Base-by-base conservation (phyloP, 2,113 vertebrate genomes). In the Pantherophis guttatus region DNA sequence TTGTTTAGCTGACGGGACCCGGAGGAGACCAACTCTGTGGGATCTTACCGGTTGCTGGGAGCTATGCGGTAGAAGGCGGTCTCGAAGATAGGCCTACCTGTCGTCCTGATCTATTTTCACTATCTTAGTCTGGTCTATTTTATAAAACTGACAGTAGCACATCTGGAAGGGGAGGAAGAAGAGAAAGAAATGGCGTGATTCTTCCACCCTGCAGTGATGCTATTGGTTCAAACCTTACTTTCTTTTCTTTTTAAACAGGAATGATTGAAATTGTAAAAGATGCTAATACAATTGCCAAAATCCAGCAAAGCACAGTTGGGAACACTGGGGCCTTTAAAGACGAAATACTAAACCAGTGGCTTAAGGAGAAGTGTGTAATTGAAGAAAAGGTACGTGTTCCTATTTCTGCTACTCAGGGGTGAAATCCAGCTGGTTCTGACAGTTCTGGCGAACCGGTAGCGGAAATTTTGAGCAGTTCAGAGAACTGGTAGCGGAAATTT, bases 211-310 rank as follows among this genome's bases (percentile, higher is more conserved):
- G 13, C 5, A 75, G 33, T 33, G 65, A 17, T 13, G 15, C 70
- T 39, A 8, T 75, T 75, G n/a, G n/a, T 75, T 39, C 70, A 75
- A 19, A 2, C 2, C n/a, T n/a, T 8, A 0, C 23, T 19, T 88
- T 5, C 1, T 13, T 11, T 87, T 94, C 9, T 57, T 93, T 90
- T 95, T 92, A 17, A 90, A 3, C 58, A 99, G 99, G 99, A 92
- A 99, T 99, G 98, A 99, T 99, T 0, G 99, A 99, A 97, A 99
- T 99, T 4, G 99, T 99, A 57, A 99, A 99, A 96, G 99, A 99
- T 13, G 99, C 99, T 93, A 99, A 98, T n/a, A 99, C 99, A 29
- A 99, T 99, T 70, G 99, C 99, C 81, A 99, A 99, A 97, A 99
- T 99, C 96, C 99, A 99, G 15, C 99, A 99, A 96, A 99, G 99